phyloP scores from a whole-genome alignment of 2,888 invertebrate genomes.

The Synanthedon vespiformis region DNA sequence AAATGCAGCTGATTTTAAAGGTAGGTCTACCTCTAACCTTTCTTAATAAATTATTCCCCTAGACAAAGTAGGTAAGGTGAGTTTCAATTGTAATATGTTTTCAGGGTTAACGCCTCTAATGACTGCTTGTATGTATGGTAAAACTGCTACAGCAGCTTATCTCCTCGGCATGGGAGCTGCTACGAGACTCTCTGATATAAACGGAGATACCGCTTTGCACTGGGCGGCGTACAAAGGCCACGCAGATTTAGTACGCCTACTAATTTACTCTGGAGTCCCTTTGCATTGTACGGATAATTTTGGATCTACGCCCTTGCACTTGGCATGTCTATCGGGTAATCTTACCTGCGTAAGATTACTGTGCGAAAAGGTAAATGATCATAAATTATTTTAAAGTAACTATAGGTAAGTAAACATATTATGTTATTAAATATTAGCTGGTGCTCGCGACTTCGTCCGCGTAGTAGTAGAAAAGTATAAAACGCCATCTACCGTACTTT shows the following conservation, averaged over 20 bases:
- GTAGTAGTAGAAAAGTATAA: too few relatives aligned
- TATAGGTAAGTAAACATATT: neutral
- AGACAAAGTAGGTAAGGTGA: neutral
- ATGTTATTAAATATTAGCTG: neutral
- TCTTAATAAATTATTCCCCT: neutral
- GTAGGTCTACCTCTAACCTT: slow-evolving; percentile 19
- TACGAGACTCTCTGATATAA: slow-evolving; percentile 88
- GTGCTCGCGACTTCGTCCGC: too few relatives aligned
- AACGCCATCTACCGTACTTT: too few relatives aligned
- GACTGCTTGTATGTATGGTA: slow-evolving; percentile 94
- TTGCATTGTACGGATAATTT: slow-evolving; percentile 91
- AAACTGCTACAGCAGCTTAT: slow-evolving; percentile 90
- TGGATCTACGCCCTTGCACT: slow-evolving; percentile 90
- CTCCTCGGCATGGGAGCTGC: slow-evolving; percentile 90
- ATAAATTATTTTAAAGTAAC: too few relatives aligned
- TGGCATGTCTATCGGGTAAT: slow-evolving; percentile 90
- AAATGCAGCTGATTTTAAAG: slow-evolving; percentile 91
- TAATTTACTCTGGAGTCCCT: slow-evolving; percentile 93
- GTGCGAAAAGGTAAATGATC: slow-evolving; percentile 79
- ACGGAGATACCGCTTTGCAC: slow-evolving; percentile 92
- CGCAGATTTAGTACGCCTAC: slow-evolving; percentile 85
- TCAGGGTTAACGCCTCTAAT: slow-evolving; percentile 86
- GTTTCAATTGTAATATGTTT: neutral
- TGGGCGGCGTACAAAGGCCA: slow-evolving; percentile 97
- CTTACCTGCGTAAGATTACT: slow-evolving; percentile 87